These are phyloP conservation scores for Danio kyathit DNA, from an alignment of 2,797 vertebrate species.

Conservation along the genomic window DNA sequence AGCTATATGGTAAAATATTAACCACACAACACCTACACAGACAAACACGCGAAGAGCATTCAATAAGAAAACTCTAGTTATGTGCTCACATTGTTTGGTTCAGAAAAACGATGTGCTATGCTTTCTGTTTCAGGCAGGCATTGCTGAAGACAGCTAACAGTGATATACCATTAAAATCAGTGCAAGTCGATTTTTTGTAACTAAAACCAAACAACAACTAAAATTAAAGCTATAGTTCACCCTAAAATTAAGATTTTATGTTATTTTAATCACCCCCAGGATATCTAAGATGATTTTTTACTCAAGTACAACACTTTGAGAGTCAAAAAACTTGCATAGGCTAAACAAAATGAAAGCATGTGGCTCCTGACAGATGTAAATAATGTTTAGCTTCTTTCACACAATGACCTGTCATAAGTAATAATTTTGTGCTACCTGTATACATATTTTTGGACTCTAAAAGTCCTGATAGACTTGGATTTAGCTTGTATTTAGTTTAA, in stretches of 20 bases:
- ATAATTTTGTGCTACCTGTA: too few species aligned
- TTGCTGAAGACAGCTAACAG: constrained; percentile 55
- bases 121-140: constrained; percentile 48
- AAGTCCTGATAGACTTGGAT: too few species aligned
- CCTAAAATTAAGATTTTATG: not conserved
- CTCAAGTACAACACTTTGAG: too few species aligned
- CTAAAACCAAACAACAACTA: not conserved
- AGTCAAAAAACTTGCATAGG: not conserved
- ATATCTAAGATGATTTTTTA: too few species aligned
- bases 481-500: too few species aligned
- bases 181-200: constrained; percentile 38
- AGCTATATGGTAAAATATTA: constrained; percentile 34
- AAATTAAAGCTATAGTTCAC: not conserved
- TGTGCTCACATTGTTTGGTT: constrained; percentile 60
- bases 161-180: constrained; percentile 53
- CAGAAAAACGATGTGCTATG: constrained; percentile 57
- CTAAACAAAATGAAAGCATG: not conserved
- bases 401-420: too few species aligned
- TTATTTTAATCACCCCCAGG: not conserved
- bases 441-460: too few species aligned
- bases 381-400: too few species aligned
- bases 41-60: constrained; percentile 40
- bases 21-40: constrained; percentile 20
- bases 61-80: constrained; percentile 48
- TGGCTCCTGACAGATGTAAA: too few species aligned